Evolutionary conservation across 2,797 vertebrate species (phyloP).

Genomic region (Acomys russatus): DNA sequence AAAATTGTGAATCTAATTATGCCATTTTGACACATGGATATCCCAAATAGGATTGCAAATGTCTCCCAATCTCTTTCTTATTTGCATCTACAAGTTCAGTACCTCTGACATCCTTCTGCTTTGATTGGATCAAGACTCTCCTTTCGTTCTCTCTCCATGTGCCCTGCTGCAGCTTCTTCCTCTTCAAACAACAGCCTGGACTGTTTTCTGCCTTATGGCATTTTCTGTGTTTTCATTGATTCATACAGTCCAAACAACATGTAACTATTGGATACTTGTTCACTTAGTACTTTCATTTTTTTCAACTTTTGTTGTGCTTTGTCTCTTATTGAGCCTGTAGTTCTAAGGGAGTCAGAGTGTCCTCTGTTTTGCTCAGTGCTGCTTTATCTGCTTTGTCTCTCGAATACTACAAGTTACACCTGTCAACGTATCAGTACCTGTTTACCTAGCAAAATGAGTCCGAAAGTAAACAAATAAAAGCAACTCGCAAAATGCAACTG

Average conservation of each 20-base stretch:
- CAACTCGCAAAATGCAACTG: not conserved
- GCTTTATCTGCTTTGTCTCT: not conserved
- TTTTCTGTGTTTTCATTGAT: not conserved
- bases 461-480: not conserved
- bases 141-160: not conserved
- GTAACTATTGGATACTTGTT: not conserved
- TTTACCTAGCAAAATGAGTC: not conserved
- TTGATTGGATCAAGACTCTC: not conserved
- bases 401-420: not conserved
- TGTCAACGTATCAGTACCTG: not conserved
- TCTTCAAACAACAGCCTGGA: not conserved
- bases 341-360: not conserved
- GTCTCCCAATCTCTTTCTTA: not conserved
- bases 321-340: not conserved
- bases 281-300: not conserved
- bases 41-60: not conserved
- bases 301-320: not conserved
- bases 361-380: not conserved
- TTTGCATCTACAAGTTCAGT: not conserved
- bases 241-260: not conserved
- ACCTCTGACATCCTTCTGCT: not conserved
- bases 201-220: not conserved
- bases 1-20: not conserved
- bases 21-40: not conserved
- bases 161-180: not conserved